A percentile compares a stretch with the other conserved stretches of the same genome.
Evolutionary conservation across 1,140 invertebrate genomes (phyloP).

Genomic region (Globodera rostochiensis): DNA sequence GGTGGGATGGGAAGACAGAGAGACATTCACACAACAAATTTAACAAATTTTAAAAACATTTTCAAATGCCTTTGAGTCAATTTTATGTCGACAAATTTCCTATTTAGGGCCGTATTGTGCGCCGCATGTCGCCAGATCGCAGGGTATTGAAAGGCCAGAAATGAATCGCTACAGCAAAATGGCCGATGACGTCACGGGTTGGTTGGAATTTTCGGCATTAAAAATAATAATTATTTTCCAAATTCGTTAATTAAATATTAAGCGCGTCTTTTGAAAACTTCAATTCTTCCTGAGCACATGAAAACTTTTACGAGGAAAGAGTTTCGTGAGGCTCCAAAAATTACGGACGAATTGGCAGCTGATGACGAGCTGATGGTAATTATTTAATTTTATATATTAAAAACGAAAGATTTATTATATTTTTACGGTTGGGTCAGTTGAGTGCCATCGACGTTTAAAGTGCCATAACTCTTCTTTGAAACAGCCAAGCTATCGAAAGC

Average conservation of each 20-base stretch:
- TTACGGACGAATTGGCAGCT: slow-evolving; percentile 51
- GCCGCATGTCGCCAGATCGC: slow-evolving; percentile 51
- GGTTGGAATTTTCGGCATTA: not conserved
- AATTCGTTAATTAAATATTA: not conserved
- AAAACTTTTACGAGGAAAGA: slow-evolving; percentile 56
- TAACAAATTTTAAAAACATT: not conserved
- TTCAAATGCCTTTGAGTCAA: too few species aligned
- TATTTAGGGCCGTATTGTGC: slow-evolving; percentile 60
- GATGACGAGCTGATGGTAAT: slow-evolving; percentile 52
- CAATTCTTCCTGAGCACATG: slow-evolving; percentile 51
- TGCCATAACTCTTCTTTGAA: too few species aligned
- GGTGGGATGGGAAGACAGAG: slow-evolving; percentile 11
- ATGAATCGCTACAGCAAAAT: slow-evolving; percentile 54
- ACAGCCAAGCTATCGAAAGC: too few species aligned
- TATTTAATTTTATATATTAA: slow-evolving; percentile 1
- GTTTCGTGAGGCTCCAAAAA: slow-evolving; percentile 59
- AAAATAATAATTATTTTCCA: not conserved
- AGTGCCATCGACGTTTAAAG: too few species aligned
- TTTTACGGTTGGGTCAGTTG: too few species aligned
- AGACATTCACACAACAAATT: not conserved
- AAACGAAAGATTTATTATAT: not conserved
- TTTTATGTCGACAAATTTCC: not conserved
- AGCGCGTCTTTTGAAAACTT: slow-evolving; percentile 56
- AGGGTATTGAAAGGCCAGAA: slow-evolving; percentile 56
- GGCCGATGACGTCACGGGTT: slow-evolving; percentile 58